A percentile compares a stretch with the other conserved stretches of the same genome.
Conservation (phyloP, 2,113 vertebrate genomes). For the Ochotona curzoniae region DNA sequence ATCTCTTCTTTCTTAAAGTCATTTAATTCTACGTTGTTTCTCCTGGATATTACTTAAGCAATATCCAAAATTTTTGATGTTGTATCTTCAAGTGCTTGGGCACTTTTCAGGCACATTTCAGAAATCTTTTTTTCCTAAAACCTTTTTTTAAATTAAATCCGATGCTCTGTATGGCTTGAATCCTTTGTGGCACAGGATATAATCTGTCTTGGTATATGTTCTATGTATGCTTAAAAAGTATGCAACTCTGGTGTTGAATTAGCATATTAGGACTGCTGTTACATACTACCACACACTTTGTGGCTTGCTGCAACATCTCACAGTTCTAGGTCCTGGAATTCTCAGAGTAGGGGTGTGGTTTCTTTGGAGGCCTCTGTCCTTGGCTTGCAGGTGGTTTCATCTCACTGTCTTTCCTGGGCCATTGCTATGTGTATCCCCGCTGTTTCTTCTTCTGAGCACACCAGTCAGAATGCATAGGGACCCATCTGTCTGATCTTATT, state of each 20-base stretch:
- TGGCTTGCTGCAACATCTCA: not conserved
- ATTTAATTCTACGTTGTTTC: not conserved
- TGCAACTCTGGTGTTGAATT: not conserved
- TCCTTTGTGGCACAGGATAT: not conserved
- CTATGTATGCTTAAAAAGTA: not conserved
- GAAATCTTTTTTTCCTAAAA: not conserved
- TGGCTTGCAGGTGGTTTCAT: not conserved
- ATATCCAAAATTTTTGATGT: not conserved
- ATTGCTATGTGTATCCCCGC: not conserved
- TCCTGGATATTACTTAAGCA: not conserved
- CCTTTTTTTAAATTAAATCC: too few relatives aligned
- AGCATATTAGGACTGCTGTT: not conserved
- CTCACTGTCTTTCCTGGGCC: not conserved
- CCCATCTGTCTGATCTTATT: not conserved
- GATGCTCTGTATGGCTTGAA: not conserved
- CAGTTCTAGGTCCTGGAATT: not conserved
- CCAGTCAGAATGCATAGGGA: not conserved
- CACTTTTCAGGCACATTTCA: not conserved
- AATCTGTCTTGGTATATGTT: not conserved
- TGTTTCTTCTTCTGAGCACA: not conserved
- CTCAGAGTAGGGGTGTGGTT: not conserved
- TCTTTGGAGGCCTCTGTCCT: not conserved
- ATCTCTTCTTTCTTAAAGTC: not conserved
- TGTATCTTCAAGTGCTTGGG: not conserved
- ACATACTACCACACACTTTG: not conserved